Evolutionary conservation across 2,888 invertebrate species (phyloP).

Genomic region (Branchipolynoe longqiensis): DNA sequence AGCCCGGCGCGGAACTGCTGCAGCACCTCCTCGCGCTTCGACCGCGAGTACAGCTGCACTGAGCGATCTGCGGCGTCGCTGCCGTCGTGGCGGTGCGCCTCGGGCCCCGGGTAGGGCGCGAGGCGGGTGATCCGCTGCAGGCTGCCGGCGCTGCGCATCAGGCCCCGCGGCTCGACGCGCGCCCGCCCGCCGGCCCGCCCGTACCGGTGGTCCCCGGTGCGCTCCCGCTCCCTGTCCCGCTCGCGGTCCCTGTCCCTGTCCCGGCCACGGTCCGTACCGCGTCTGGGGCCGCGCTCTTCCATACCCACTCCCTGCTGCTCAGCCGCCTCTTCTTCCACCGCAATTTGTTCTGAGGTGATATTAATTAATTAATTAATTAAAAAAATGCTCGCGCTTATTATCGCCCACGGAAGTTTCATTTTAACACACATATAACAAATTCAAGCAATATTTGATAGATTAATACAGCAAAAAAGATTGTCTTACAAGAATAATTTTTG

Average conservation of each 20-base stretch:
- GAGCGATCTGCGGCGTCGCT: not conserved
- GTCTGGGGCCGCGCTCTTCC: no score
- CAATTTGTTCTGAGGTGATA: slow-evolving; percentile 43
- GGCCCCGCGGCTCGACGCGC: slow-evolving; percentile 8
- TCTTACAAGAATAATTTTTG: no score
- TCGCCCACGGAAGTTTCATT: no score
- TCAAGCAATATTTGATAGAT: no score
- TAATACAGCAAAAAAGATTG: no score
- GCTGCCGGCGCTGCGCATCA: slow-evolving; percentile 17
- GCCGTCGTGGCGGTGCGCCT: not conserved
- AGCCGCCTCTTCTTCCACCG: not conserved
- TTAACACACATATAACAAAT: no score
- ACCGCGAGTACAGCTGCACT: slow-evolving; percentile 53
- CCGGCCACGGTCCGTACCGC: not conserved
- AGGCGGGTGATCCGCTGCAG: slow-evolving; percentile 19
- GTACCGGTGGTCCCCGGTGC: not conserved
- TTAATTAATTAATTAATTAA: no score
- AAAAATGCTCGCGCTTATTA: no score
- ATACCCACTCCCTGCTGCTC: not conserved
- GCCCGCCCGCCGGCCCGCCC: not conserved
- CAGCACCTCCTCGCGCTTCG: slow-evolving; percentile 57
- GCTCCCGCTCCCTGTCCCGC: not conserved
- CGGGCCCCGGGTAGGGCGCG: not conserved
- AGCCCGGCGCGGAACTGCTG: slow-evolving; percentile 40
- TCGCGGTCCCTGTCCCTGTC: not conserved